Base-by-base conservation (phyloP, 2,888 invertebrate species). In the Nemurella pictetii region DNA sequence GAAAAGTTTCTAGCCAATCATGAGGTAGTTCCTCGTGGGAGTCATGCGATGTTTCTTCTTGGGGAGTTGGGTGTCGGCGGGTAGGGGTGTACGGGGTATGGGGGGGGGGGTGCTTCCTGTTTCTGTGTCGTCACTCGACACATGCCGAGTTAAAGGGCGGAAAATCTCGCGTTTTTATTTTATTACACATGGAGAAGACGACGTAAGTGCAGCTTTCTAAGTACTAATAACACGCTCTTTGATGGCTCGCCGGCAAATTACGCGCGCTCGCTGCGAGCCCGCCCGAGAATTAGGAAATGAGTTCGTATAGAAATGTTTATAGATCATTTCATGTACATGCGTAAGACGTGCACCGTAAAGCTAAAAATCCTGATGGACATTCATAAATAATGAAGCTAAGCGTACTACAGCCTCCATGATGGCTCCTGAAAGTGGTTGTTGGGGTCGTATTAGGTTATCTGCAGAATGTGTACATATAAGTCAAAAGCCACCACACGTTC, bases 1-100 rank as follows among this genome's bases (percentile, higher is more conserved):
- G 80, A n/a, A 35, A 80, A 80, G 80, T 80, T 80, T 80, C n/a
- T 25, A 80, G 5, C 80, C 80, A 80, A 80, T 80, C 12, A 80
- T 80, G 80, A 32, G 36, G 35, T 32, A 32, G 36, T 80, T 15
- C n/a, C 80, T 80, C 35, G 36, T 35, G 80, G 80, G 80, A 80
- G 55, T 20, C 55, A 55, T 55, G 55, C 55, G 20, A 55, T 55
- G 55, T 55, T 55, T 55, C 20, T 55, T 15, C 12, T 20, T n/a
- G n/a, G n/a, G n/a, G n/a, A n/a, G n/a, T n/a, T n/a, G n/a, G n/a
- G n/a, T n/a, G n/a, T n/a, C n/a, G n/a, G n/a, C n/a, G n/a, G n/a
- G n/a, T n/a, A n/a, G n/a, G n/a, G n/a, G n/a, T n/a, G n/a, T n/a
- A n/a, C n/a, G n/a, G n/a, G n/a, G n/a, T n/a, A n/a, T n/a, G n/a